phyloP scores from a whole-genome alignment of 2,797 vertebrate species.

The Sebastes trivittatus region DNA sequence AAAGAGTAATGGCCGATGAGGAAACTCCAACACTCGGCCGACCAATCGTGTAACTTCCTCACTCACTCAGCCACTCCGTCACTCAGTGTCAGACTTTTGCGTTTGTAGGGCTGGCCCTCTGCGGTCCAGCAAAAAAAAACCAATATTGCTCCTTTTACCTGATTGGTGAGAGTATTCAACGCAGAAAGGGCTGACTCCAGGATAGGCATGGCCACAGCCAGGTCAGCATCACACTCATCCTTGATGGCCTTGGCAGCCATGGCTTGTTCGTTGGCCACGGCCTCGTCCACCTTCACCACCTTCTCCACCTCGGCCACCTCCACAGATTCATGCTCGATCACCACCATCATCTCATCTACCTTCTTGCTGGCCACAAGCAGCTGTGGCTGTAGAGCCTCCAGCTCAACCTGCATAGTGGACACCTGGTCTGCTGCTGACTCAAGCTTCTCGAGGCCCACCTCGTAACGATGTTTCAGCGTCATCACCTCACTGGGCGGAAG shows the following conservation, averaged over 20 bases:
- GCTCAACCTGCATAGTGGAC: constrained; percentile 86
- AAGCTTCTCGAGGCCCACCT: constrained; percentile 91
- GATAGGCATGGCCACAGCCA: constrained; percentile 88
- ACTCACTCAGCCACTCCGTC: too few species aligned
- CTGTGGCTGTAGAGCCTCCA: constrained; percentile 91
- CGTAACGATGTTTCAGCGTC: constrained; percentile 88
- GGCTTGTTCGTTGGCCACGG: constrained; percentile 87
- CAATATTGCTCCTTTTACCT: constrained; percentile 75
- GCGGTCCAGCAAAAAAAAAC: too few species aligned
- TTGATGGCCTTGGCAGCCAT: constrained; percentile 93
- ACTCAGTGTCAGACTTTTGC: too few species aligned
- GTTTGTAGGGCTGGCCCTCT: too few species aligned
- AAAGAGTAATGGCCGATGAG: too few species aligned
- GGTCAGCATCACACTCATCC: constrained; percentile 91
- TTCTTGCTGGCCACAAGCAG: constrained; percentile 86
- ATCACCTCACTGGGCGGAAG: constrained; percentile 85
- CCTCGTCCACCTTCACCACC: constrained; percentile 89
- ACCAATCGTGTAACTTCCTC: too few species aligned
- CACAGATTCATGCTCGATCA: constrained; percentile 88
- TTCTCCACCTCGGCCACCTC: constrained; percentile 91
- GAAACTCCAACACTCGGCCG: too few species aligned
- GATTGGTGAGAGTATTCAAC: constrained; percentile 88
- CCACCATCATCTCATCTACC: constrained; percentile 89
- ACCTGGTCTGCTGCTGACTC: constrained; percentile 89
- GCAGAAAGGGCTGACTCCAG: constrained; percentile 88